phyloP scores from a whole-genome alignment of 1,140 invertebrate genomes.

The Macrocentrus cingulum region DNA sequence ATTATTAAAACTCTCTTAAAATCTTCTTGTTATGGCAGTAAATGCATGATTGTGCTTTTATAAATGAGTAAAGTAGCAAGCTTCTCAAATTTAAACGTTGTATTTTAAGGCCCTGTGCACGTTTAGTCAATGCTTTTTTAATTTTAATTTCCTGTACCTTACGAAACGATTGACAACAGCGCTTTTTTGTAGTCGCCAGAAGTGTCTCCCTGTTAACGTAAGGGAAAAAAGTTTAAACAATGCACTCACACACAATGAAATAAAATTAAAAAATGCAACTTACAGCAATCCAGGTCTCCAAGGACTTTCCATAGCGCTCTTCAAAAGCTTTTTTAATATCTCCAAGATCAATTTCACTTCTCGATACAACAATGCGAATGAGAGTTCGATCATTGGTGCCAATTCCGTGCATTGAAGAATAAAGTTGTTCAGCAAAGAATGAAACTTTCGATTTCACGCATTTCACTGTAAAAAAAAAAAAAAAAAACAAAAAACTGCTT shows the following conservation, averaged over 20 bases:
- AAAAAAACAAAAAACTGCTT: not conserved
- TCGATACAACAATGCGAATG: slow-evolving; percentile 86
- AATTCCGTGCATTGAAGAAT: slow-evolving; percentile 85
- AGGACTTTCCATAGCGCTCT: slow-evolving; percentile 79
- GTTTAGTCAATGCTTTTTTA: too few relatives aligned
- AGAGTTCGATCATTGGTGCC: slow-evolving; percentile 89
- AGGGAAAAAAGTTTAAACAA: slow-evolving; percentile 23
- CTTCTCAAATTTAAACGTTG: too few relatives aligned
- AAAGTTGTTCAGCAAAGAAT: slow-evolving; percentile 89
- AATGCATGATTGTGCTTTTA: too few relatives aligned
- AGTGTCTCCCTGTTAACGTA: slow-evolving; percentile 74
- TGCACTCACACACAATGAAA: slow-evolving; percentile 5
- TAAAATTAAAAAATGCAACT: slow-evolving; percentile 50
- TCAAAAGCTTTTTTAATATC: slow-evolving; percentile 89
- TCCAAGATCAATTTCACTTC: slow-evolving; percentile 89
- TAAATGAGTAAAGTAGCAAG: too few relatives aligned
- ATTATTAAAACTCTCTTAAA: too few relatives aligned
- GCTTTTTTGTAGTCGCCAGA: slow-evolving; percentile 90
- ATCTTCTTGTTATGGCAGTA: too few relatives aligned
- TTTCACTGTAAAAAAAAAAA: slow-evolving; percentile 67
- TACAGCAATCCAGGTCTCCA: slow-evolving; percentile 83
- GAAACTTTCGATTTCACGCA: slow-evolving; percentile 88
- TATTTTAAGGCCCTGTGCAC: too few relatives aligned
- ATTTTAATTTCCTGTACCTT: too few relatives aligned
- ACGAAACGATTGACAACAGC: slow-evolving; percentile 76